These are phyloP conservation scores for Montipora efflorescens DNA, from an alignment of 64 coral and sea anemone genomes.

Conservation along the genomic window DNA sequence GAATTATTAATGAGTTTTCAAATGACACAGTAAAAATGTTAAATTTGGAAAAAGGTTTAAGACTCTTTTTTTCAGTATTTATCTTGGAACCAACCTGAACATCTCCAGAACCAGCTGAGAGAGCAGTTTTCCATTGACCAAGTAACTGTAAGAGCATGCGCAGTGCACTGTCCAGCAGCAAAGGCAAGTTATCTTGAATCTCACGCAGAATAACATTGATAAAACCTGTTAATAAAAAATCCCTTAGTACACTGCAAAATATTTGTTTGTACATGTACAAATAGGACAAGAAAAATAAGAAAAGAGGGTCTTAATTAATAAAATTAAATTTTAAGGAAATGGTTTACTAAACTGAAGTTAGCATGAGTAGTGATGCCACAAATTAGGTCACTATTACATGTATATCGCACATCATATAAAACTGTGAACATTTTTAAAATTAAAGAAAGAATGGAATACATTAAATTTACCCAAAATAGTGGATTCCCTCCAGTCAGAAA, in stretches of 20 bases:
- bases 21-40: too few species aligned
- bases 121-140: conserved; percentile 89
- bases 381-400: too few species aligned
- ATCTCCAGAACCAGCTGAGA: conserved; percentile 57
- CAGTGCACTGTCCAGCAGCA: conserved; percentile 98
- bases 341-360: too few species aligned
- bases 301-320: too few species aligned
- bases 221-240: conserved; percentile 64
- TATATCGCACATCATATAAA: too few species aligned
- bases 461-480: conserved; percentile 75
- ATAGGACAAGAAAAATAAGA: too few species aligned
- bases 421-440: too few species aligned
- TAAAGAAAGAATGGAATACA: background rate
- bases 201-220: conserved; percentile 97
- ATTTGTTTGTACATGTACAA: too few species aligned
- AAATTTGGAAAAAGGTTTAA: too few species aligned
- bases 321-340: too few species aligned
- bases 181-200: conserved; percentile 90
- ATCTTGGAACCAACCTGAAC: conserved; percentile 29
- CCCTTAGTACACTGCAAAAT: background rate
- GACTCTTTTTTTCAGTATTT: background rate
- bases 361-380: too few species aligned
- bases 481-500: conserved; percentile 97
- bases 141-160: conserved; percentile 97
- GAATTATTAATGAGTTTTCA: too few species aligned